These are phyloP conservation scores for Noctua janthina DNA, from an alignment of 2,888 invertebrate species.

Conservation along the genomic window DNA sequence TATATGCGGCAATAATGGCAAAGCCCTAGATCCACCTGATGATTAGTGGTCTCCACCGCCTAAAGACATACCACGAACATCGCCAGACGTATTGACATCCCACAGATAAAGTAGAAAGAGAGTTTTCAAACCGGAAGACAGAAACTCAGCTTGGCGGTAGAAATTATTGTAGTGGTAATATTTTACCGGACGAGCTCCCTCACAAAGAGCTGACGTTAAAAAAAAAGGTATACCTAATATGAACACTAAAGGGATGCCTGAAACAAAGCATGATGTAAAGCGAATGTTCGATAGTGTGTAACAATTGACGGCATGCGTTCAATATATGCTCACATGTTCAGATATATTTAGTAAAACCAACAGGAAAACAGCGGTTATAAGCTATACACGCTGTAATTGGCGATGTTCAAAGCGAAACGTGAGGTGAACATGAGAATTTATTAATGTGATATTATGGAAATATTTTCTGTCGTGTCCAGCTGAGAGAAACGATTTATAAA, in stretches of 20 bases:
- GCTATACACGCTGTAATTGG: conserved; percentile 32
- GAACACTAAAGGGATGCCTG: conserved; percentile 11
- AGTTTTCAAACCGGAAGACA: neutral
- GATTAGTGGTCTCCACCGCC: no score
- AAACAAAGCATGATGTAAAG: conserved; percentile 38
- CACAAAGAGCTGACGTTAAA: neutral
- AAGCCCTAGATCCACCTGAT: no score
- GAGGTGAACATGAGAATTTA: conserved; percentile 22
- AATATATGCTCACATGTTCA: conserved; percentile 23
- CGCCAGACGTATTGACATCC: neutral
- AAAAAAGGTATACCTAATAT: neutral
- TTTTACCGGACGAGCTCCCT: neutral
- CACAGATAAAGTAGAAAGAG: neutral
- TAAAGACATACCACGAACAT: no score
- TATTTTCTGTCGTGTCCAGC: conserved; percentile 27
- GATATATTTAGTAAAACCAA: conserved; percentile 56
- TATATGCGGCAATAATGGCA: no score
- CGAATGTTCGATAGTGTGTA: conserved; percentile 26
- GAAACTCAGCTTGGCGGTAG: neutral
- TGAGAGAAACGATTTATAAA: conserved; percentile 17
- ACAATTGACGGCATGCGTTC: conserved; percentile 28
- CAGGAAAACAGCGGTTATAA: conserved; percentile 63
- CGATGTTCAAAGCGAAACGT: conserved; percentile 27
- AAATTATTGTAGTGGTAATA: neutral
- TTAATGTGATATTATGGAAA: conserved; percentile 14